Evolutionary conservation across 2,113 vertebrate species (phyloP).

Genomic region (Paedocypris sp.): DNA sequence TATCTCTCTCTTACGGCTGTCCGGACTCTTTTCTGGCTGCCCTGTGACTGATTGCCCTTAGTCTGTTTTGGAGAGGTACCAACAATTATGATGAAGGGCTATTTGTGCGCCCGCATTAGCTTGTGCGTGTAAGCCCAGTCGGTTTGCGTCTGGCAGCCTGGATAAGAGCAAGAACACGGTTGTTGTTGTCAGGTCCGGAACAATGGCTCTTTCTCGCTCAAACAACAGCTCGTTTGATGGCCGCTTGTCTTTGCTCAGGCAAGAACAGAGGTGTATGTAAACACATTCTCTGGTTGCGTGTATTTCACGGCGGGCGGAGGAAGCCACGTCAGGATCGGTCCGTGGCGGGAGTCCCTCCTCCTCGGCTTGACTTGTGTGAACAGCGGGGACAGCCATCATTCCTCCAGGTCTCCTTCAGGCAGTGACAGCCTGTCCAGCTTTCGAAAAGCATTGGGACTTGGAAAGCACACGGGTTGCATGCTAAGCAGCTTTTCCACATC

Average conservation of each 20-base stretch:
- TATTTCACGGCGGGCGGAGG: not conserved
- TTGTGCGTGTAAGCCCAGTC: not conserved
- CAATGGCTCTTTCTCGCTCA: not conserved
- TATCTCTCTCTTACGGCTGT: constrained; percentile 26
- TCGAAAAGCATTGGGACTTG: constrained; percentile 19
- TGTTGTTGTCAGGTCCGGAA: not conserved
- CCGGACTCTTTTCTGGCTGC: constrained; percentile 24
- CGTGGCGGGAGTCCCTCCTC: constrained; percentile 11
- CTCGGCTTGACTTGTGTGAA: constrained; percentile 13
- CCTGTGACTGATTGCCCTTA: constrained; percentile 21
- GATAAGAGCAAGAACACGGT: constrained; percentile 3
- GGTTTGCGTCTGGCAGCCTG: constrained; percentile 12
- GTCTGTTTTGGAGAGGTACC: constrained; percentile 20
- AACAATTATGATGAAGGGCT: not conserved
- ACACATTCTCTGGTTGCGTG: constrained; percentile 4
- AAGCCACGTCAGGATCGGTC: not conserved
- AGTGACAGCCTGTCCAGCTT: constrained; percentile 32
- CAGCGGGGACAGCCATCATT: constrained; percentile 25
- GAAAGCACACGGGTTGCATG: constrained; percentile 49
- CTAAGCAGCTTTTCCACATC: constrained; percentile 44
- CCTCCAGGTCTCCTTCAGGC: constrained; percentile 26
- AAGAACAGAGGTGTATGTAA: not conserved
- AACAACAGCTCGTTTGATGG: not conserved
- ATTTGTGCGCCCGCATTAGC: not conserved
- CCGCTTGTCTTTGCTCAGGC: constrained; percentile 1